Evolutionary conservation across 2,888 invertebrate genomes (phyloP), one percentile per base, ranked within the genome.

Genomic region (Alcis repandata): DNA sequence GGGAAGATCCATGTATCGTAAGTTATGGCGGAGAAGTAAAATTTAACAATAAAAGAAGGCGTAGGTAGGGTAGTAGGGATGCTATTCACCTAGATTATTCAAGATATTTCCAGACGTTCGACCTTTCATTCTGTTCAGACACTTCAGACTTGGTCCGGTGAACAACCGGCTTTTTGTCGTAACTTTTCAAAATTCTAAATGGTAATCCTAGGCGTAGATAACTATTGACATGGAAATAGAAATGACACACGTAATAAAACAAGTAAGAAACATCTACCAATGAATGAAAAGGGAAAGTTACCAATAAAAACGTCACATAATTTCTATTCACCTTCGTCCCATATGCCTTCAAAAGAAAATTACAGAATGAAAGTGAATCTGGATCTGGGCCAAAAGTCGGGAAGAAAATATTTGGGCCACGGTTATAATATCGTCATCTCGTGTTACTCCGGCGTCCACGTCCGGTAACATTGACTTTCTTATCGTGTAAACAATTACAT

Each of bases 401-500:
- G 80, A 84, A 75, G 79, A 86, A 87, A 83, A 87, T 88, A 92
- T 91, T 87, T 91, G 85, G 91, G 92, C 90, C 92, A 91, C 84
- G 92, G 91, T 84, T 89, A 84, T 84, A 73, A 84, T 84, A 73
- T 78, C 86, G 81, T 85, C 88, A 87, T 89, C 88, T 90, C 85
- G 82, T 82, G 80, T 90, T 91, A 87, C 88, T 83, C 58, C 52
- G 43, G 79, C 83, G 82, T 80, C 80, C 83, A 84, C 89, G 85
- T 92, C 92, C 91, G 91, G 87, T 91, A 92, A 88, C 92, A 91
- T 90, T 91, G 90, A 91, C 90, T 91, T 90, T 91, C 89, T 86
- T 83, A 86, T 85, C 83, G 79, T 76, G 73, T 90, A 91, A 90
- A 91, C 89, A 89, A 84, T 83, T 79, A 76, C 67, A 73, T 72